Base-by-base conservation (phyloP, 2,113 vertebrate genomes). In the Martes martes region DNA sequence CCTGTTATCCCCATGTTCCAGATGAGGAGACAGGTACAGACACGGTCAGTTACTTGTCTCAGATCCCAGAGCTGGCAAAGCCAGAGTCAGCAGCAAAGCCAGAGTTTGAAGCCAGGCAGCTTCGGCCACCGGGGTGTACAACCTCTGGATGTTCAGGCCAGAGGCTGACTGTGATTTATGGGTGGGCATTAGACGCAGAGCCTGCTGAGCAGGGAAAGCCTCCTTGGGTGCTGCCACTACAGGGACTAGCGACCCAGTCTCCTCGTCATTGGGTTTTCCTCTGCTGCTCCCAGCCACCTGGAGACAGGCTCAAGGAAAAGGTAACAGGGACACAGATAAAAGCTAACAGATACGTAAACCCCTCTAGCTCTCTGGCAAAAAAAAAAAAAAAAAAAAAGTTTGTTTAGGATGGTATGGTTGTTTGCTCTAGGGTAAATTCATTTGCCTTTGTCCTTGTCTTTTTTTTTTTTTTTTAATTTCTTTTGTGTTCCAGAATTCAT, bases 221-320 rank as follows among this genome's bases (percentile, higher is more conserved):
- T 42, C 9, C 26, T 55, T 7, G 4, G 63, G 11, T 1, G 8
- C 42, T 42, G 33, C 28, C 1, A 13, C 24, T 18, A 1, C 1
- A 2, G 23, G 42, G 23, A 19, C 45, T 33, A 73, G 36, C 11
- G 16, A 31, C 45, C 9, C 11, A 15, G n/a, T 50, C 31, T 74
- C 42, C 39, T 80, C 33, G 7, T 39, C 42, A 3, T 28, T 57
- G 33, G 28, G 28, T 21, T 91, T 87, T 21, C 63, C 55, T 89
- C 73, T 52, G 86, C 6, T 52, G 33, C 10, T 73, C 21, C 57
- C 11, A 14, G 4, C n/a, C 16, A 26, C 33, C 65, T 39, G 13
- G 42, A 74, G 21, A 33, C 50, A 69, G 47, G 36, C 21, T 45
- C 15, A 15, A 16, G 24, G 4, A 76, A 31, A 31, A 52, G n/a